phyloP scores from a whole-genome alignment of 2,797 vertebrate species.

The Micrastur ruficollis region DNA sequence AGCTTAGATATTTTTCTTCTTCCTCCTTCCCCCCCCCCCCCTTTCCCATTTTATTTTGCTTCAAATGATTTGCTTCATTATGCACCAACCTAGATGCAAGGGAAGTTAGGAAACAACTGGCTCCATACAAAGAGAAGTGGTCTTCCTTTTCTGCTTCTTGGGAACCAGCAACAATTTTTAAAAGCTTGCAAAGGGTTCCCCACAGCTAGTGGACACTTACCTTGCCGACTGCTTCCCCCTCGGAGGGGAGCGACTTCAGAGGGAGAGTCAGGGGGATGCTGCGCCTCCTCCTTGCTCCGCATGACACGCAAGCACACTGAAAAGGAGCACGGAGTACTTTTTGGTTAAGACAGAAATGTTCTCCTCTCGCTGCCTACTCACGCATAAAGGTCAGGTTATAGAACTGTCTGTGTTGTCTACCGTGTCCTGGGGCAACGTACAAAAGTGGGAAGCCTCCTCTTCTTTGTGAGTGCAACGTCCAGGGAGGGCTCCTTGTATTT shows the following conservation, averaged over 20 bases:
- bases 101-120: background rate
- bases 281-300: background rate
- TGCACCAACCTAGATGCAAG: accelerated
- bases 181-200: background rate
- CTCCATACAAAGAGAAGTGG: background rate
- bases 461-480: constrained; percentile 47
- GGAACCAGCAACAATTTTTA: background rate
- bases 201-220: constrained; percentile 24
- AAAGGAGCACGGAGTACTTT: constrained; percentile 15
- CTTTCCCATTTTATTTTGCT: background rate
- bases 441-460: constrained; percentile 31
- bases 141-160: background rate
- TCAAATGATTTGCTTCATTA: background rate
- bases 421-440: constrained; percentile 41
- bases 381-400: background rate
- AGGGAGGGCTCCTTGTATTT: constrained; percentile 68
- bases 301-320: constrained; percentile 45
- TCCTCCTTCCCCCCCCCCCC: background rate
- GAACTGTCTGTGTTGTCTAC: background rate
- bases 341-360: background rate
- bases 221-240: constrained; percentile 8
- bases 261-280: background rate
- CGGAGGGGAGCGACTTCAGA: constrained; percentile 25
- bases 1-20: background rate
- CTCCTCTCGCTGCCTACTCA: background rate